Conservation (phyloP, 2,888 invertebrate species). For the Vesta saturnalis region DNA sequence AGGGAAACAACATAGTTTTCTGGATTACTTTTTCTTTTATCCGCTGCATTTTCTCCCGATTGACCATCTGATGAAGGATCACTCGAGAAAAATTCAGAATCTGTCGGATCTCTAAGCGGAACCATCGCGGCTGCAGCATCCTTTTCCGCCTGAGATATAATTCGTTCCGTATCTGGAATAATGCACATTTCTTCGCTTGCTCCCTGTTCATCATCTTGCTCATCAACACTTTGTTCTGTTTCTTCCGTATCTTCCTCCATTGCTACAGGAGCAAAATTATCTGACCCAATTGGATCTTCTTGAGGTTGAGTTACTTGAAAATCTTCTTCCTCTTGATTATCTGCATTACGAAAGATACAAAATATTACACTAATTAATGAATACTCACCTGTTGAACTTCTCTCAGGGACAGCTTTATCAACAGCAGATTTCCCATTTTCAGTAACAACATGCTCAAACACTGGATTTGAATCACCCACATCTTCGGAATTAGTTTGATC, state of each 20-base stretch:
- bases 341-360: background rate
- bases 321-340: constrained; percentile 24
- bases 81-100: constrained; percentile 43
- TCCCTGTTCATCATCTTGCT: constrained; percentile 59
- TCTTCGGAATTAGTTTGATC: constrained; percentile 23
- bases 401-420: constrained; percentile 29
- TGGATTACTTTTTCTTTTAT: constrained; percentile 52
- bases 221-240: constrained; percentile 49
- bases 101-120: constrained; percentile 52
- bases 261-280: constrained; percentile 49
- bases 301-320: constrained; percentile 35
- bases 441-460: constrained; percentile 43
- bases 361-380: background rate
- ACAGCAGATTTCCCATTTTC: constrained; percentile 39
- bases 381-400: constrained; percentile 30
- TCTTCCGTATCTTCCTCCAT: constrained; percentile 63
- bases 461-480: constrained; percentile 38
- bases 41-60: constrained; percentile 49
- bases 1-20: constrained; percentile 45
- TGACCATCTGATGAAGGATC: constrained; percentile 42
- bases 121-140: constrained; percentile 64
- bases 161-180: constrained; percentile 74
- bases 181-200: constrained; percentile 76
- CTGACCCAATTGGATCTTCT: constrained; percentile 46
- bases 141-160: constrained; percentile 74